A percentile compares a stretch with the other conserved stretches of the same genome.
These are phyloP conservation scores for Pissodes strobi DNA, from an alignment of 1,140 invertebrate species.

Conservation along the genomic window DNA sequence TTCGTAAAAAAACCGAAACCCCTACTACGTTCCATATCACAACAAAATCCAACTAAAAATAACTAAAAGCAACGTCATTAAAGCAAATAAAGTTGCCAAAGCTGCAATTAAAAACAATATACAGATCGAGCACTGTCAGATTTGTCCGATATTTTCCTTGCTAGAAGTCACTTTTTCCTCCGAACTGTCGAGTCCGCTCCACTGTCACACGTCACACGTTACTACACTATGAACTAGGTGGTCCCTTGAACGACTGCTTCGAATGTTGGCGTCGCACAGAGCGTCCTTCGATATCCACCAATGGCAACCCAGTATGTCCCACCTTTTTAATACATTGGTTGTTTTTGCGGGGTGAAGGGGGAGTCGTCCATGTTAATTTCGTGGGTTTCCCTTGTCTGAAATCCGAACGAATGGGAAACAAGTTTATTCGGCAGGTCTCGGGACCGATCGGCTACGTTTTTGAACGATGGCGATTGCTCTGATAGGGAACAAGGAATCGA, in stretches of 20 bases:
- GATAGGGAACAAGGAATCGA: background rate
- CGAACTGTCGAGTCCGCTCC: too few relatives aligned
- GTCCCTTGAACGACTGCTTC: too few relatives aligned
- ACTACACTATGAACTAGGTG: too few relatives aligned
- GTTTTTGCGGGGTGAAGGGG: conserved; percentile 6
- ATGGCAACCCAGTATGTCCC: too few relatives aligned
- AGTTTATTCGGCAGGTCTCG: conserved; percentile 20
- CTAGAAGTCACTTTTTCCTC: too few relatives aligned
- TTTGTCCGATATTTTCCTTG: too few relatives aligned
- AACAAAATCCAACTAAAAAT: conserved; percentile 42
- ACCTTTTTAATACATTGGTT: conserved; percentile 14
- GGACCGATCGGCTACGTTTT: background rate
- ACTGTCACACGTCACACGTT: too few relatives aligned
- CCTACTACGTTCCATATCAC: conserved; percentile 54
- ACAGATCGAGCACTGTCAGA: too few relatives aligned
- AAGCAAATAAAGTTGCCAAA: conserved; percentile 24
- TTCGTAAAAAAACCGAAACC: conserved; percentile 56
- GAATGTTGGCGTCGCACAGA: too few relatives aligned
- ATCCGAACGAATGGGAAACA: conserved; percentile 26
- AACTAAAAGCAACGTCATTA: conserved; percentile 43
- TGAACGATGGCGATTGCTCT: conserved; percentile 11
- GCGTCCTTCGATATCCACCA: too few relatives aligned
- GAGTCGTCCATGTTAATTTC: conserved; percentile 27
- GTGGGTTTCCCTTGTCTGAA: conserved; percentile 24
- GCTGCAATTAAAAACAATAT: too few relatives aligned